A percentile compares a stretch with the other conserved stretches of the same genome.
Conservation (phyloP, 2,797 vertebrate genomes). For the Acanthis flammea region DNA sequence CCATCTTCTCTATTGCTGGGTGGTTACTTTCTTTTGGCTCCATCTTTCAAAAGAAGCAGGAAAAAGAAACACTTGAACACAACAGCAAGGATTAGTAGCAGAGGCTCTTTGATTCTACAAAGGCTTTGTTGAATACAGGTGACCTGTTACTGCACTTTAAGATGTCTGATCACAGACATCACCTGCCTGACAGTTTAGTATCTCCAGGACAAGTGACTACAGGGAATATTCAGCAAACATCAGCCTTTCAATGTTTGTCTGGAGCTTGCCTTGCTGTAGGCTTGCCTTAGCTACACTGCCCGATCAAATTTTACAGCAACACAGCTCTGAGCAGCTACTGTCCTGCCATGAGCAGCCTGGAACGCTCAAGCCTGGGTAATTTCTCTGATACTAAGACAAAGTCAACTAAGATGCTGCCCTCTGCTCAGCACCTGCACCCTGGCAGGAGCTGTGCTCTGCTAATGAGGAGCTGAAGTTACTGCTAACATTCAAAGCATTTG, state of each 20-base stretch:
- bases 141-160: not conserved
- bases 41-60: not conserved
- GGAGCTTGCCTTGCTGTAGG: not conserved
- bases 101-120: not conserved
- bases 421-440: not conserved
- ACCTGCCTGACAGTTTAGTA: not conserved
- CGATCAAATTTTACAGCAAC: not conserved
- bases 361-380: not conserved
- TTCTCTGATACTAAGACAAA: not conserved
- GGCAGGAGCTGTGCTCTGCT: not conserved
- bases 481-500: not conserved
- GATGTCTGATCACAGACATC: not conserved
- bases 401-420: not conserved
- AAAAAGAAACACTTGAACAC: not conserved
- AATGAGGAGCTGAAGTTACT: not conserved
- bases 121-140: accelerated
- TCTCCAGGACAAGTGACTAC: not conserved
- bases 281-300: not conserved
- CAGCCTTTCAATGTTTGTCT: not conserved
- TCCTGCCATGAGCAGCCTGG: not conserved
- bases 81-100: not conserved
- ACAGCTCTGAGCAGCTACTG: not conserved
- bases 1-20: not conserved
- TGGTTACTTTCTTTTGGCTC: not conserved
- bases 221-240: not conserved